These are phyloP conservation scores for Cotesia glomerata DNA, from an alignment of 1,140 invertebrate genomes.

Conservation along the genomic window DNA sequence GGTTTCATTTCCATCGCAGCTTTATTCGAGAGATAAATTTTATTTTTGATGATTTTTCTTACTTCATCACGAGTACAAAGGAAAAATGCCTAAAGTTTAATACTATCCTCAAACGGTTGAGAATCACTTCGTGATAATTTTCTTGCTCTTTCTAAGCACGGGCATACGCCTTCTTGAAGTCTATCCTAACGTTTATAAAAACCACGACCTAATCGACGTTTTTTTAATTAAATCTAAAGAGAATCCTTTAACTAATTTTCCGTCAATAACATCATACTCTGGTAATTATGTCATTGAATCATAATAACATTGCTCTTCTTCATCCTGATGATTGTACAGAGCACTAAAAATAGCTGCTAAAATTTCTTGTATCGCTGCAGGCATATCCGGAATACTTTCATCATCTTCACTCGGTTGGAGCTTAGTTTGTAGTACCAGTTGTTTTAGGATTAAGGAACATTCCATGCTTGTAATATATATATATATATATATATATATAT, in stretches of 20 bases:
- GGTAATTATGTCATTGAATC: slow-evolving; percentile 95
- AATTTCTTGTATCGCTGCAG: slow-evolving; percentile 87
- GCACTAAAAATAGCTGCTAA: slow-evolving; percentile 91
- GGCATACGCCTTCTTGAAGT: slow-evolving; percentile 97
- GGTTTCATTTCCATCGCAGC: slow-evolving; percentile 63
- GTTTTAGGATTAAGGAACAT: slow-evolving; percentile 93
- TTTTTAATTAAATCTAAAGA: slow-evolving; percentile 87
- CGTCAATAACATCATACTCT: slow-evolving; percentile 82
- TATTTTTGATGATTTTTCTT: slow-evolving; percentile 79
- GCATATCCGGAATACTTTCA: slow-evolving; percentile 87
- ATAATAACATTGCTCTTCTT: slow-evolving; percentile 93
- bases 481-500: no score
- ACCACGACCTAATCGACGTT: slow-evolving; percentile 82
- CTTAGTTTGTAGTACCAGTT: slow-evolving; percentile 91
- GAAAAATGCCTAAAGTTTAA: slow-evolving; percentile 93
- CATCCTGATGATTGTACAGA: slow-evolving; percentile 95
- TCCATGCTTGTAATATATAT: slow-evolving; percentile 81
- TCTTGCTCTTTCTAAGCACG: slow-evolving; percentile 89
- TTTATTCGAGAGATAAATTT: slow-evolving; percentile 72
- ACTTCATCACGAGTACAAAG: slow-evolving; percentile 78
- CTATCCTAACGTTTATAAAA: slow-evolving; percentile 90
- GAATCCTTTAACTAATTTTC: slow-evolving; percentile 77
- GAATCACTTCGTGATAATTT: slow-evolving; percentile 88
- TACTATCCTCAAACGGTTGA: slow-evolving; percentile 92
- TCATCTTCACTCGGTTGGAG: slow-evolving; percentile 85